These are phyloP conservation scores for Eciton burchellii DNA, from an alignment of 1,140 invertebrate genomes.

Conservation along the genomic window DNA sequence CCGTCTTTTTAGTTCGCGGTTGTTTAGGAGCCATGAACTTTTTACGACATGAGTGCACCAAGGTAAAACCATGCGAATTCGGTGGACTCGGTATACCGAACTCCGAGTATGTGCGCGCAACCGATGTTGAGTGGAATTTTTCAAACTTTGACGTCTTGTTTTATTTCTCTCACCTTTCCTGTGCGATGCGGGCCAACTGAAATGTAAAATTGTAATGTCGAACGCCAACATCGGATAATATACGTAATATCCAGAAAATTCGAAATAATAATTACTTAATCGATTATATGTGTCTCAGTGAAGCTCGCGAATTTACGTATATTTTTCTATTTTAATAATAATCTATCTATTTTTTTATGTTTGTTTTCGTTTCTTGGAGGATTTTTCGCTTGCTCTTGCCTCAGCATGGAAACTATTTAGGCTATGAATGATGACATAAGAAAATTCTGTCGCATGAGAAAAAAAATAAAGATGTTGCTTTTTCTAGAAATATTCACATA, in stretches of 20 bases:
- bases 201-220: neutral
- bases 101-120: neutral
- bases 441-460: neutral
- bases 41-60: conserved; percentile 27
- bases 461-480: neutral
- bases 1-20: conserved; percentile 23
- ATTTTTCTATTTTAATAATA: conserved; percentile 2
- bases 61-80: conserved; percentile 10
- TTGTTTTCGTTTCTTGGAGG: neutral
- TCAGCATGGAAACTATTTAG: neutral
- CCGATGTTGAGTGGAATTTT: conserved; percentile 11
- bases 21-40: conserved; percentile 37
- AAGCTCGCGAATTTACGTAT: neutral
- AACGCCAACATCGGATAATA: neutral
- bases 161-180: conserved; percentile 8
- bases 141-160: conserved; percentile 4
- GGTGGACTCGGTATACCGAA: neutral
- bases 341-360: neutral
- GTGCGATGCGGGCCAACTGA: neutral
- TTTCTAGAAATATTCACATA: neutral
- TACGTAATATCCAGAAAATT: neutral
- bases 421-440: neutral
- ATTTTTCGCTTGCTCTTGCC: neutral
- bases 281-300: neutral
- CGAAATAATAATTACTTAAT: neutral